These are phyloP conservation scores for Branchinecta lindahli DNA, from an alignment of 1,140 invertebrate species.

Conservation along the genomic window DNA sequence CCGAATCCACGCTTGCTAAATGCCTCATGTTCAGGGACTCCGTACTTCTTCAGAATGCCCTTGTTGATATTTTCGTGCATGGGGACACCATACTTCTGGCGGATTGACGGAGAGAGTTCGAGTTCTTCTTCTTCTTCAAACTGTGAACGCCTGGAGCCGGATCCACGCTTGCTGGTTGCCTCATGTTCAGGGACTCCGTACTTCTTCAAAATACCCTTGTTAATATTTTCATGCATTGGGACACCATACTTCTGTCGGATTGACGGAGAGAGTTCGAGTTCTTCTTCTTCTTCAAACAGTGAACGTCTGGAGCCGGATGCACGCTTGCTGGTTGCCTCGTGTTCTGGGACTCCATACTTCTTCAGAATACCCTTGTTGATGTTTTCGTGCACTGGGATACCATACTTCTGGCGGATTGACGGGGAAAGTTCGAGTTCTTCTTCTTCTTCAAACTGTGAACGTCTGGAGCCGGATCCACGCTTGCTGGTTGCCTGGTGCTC, in stretches of 20 bases:
- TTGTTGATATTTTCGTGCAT: not conserved
- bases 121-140: not conserved
- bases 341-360: not conserved
- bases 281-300: constrained; percentile 3
- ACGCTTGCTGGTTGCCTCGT: not conserved
- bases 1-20: no score
- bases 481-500: not conserved
- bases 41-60: not conserved
- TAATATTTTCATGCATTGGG: not conserved
- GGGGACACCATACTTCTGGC: not conserved
- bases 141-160: not conserved
- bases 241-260: not conserved
- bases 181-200: not conserved
- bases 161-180: not conserved
- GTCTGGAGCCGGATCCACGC: not conserved
- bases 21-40: not conserved
- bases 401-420: not conserved
- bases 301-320: no score
- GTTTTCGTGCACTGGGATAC: not conserved
- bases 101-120: not conserved
- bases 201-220: not conserved
- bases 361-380: not conserved
- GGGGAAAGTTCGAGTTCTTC: not conserved
- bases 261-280: not conserved
- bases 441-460: not conserved